Evolutionary conservation across 2,797 vertebrate species (phyloP).

Genomic region (Loriculus beryllinus): DNA sequence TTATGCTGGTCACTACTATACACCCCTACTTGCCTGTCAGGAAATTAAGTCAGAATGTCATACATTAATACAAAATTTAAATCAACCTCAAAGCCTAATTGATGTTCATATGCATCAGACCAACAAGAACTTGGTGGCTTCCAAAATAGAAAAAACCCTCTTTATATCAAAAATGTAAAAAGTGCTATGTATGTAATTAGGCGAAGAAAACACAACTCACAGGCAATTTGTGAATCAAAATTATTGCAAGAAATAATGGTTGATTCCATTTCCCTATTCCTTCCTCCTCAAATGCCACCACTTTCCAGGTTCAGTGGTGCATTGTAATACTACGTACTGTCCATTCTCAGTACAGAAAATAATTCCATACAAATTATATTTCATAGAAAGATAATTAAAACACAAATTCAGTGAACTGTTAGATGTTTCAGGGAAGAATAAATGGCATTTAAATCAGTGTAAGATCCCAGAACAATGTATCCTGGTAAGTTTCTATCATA

Average conservation of each 20-base stretch:
- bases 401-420: neutral
- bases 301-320: neutral
- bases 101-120: neutral
- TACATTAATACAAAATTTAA: neutral
- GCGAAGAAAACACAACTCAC: neutral
- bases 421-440: neutral
- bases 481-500: neutral
- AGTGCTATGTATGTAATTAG: neutral
- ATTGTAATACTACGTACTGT: accelerated
- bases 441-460: neutral
- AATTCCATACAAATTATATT: neutral
- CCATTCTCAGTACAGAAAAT: neutral
- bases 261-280: neutral
- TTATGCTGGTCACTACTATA: neutral
- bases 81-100: neutral
- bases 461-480: neutral
- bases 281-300: neutral
- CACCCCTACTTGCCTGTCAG: neutral
- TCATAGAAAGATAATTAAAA: neutral
- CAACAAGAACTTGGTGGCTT: neutral
- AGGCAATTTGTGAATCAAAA: neutral
- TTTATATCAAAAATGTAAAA: neutral
- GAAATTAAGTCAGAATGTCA: neutral
- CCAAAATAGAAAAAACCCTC: neutral
- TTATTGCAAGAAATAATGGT: neutral